Base-by-base conservation (phyloP, 2,113 vertebrate species). In the Atherinomorus stipes region DNA sequence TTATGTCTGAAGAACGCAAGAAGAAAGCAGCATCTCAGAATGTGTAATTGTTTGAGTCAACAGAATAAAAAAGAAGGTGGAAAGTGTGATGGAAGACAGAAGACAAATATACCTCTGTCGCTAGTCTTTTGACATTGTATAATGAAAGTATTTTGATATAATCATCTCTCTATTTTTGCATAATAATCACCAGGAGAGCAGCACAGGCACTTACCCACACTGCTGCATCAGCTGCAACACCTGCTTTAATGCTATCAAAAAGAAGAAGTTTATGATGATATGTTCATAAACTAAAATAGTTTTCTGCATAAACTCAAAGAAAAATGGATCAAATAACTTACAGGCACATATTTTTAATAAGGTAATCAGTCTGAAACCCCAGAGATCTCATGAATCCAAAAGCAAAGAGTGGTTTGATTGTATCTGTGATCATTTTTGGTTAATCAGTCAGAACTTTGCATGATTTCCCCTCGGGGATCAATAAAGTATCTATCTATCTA, bases 41-140 rank as follows among this genome's bases (percentile, higher is more conserved):
- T 62, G 60, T 75, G 57, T 42, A 59, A 59, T 45, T 38, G 28
- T 73, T 51, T 69, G 52, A 76, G 50, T 78, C 47, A 77, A 51
- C 26, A 62, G 52, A 49, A 67, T 31, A 50, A 26, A 19, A 50
- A 67, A 56, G 6, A 44, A 67, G 28, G 47, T 51, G 54, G 19
- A 26, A 60, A 68, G 51, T 34, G 16, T 37, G 72, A 77, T 54
- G 23, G 21, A 56, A 70, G 44, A 51, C 70, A 78, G 26, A 15
- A 69, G 51, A 22, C 15, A 34, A 19, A 37, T 66, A 52, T 34
- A 6, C 40, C 49, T 76, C 31, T 60, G 26, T 60, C 26, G n/a
- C 12, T 18, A 53, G n/a, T 26, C 12, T 42, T 37, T 22, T 0
- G 5, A 10, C 31, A 37, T 31, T 53, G 47, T 67, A n/a, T 10